Evolutionary conservation across 2,797 vertebrate genomes (phyloP), one percentile per base, ranked within the genome.

Genomic region (Synaphobranchus kaupii): DNA sequence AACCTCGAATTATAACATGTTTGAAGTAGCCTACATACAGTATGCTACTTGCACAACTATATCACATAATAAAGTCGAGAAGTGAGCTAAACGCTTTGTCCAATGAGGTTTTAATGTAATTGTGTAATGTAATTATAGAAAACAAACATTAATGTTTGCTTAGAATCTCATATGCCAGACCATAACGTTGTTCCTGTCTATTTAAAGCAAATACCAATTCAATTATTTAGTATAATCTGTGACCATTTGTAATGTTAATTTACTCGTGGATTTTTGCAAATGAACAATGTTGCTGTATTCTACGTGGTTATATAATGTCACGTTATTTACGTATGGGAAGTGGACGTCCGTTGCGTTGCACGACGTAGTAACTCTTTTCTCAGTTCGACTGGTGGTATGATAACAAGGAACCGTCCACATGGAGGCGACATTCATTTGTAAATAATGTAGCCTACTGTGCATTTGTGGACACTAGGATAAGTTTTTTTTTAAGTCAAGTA

Each of bases 381-480:
- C 71, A 76, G n/a, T 39, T 68, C 7, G 63, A 68, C 63, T 31
- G 31, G 68, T 15, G 31, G 34, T 39, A 39, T 44, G 73, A 44
- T 76, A 22, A 50, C 25, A 81, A 48, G 0, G 34, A 15, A 63
- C 60, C 56, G 7, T 88, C 94, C 94, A 91, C 92, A 20, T 87
- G 93, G 91, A 90, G 94, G 93, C 92, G 93, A 89, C 90, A 94
- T 88, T 83, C 84, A 68, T 86, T 88, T 22, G 52, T 60, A 66
- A 22, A 66, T 63, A 48, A 34, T 80, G 44, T 44, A 56, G 9
- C 28, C n/a, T 86, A 8, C 78, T 80, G 56, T 80, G 56, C 13
- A 31, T 63, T 86, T 17, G 39, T 60, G 85, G 58, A 63, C 76
- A 50, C 13, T 20, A 39, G 39, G 39, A 39, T 68, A 68, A 9